These are phyloP conservation scores for Zapus hudsonius DNA, from an alignment of 2,113 vertebrate species.

Conservation along the genomic window DNA sequence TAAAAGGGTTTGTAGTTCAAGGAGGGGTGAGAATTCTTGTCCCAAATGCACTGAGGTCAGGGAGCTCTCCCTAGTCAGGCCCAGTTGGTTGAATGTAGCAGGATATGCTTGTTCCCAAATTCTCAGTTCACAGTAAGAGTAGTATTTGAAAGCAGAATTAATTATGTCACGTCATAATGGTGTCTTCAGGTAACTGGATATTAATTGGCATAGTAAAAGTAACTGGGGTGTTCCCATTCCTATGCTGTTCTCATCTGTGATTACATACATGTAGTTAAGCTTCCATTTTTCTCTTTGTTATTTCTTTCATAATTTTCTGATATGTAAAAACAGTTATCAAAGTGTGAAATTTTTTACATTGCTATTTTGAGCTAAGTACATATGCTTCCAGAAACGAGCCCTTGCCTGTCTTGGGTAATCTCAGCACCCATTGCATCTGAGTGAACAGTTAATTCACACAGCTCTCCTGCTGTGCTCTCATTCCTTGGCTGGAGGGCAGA, in stretches of 20 bases:
- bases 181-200: not conserved
- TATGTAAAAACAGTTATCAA: constrained; percentile 48
- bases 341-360: not conserved
- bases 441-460: no score
- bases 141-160: not conserved
- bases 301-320: constrained; percentile 47
- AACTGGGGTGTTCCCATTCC: not conserved
- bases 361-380: constrained; percentile 40
- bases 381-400: constrained; percentile 21
- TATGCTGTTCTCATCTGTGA: not conserved
- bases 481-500: not conserved
- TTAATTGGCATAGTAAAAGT: not conserved
- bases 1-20: not conserved
- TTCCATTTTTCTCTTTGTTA: not conserved
- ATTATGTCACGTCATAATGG: not conserved
- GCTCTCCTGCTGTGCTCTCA: not conserved
- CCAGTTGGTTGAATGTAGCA: not conserved
- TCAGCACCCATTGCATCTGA: no score
- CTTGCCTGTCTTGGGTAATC: no score
- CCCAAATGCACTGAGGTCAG: not conserved
- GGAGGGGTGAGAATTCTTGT: not conserved
- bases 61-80: not conserved
- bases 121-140: not conserved
- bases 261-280: not conserved
- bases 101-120: constrained; percentile 35